phyloP scores from a whole-genome alignment of 2,797 vertebrate genomes.

The Sebastes minor region DNA sequence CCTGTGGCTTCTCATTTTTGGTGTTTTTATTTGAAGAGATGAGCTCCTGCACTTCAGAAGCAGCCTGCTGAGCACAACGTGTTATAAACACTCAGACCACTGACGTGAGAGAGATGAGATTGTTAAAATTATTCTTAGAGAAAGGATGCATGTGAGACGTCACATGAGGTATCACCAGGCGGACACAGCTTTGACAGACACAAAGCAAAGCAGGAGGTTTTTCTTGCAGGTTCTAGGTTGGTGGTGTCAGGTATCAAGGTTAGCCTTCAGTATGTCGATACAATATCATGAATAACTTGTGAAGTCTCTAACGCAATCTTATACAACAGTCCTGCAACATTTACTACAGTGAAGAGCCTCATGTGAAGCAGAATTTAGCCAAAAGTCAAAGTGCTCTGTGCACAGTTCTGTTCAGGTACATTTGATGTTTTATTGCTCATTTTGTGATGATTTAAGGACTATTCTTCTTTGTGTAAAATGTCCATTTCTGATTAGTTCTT shows the following conservation, averaged over 20 bases:
- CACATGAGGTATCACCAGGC: slow-evolving; percentile 21
- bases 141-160: slow-evolving; percentile 5
- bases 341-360: not conserved
- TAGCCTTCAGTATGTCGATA: not conserved
- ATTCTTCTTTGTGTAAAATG: not conserved
- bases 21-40: slow-evolving; percentile 43
- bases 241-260: not conserved
- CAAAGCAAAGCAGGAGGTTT: not conserved
- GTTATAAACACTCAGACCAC: slow-evolving; percentile 28
- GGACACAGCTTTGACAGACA: not conserved
- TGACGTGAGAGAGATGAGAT: slow-evolving; percentile 31
- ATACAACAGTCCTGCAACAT: not conserved
- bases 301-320: slow-evolving; percentile 3
- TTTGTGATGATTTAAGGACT: not conserved
- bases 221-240: slow-evolving; percentile 1
- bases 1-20: slow-evolving; percentile 24
- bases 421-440: not conserved
- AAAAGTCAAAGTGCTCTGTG: not conserved
- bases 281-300: not conserved
- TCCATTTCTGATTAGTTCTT: not conserved
- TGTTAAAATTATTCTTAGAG: slow-evolving; percentile 32
- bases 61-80: slow-evolving; percentile 18
- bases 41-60: not conserved
- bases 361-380: not conserved
- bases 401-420: not conserved